These are phyloP conservation scores for Halocynthia roretzi DNA, from an alignment of 23 tunicate species.

Conservation along the genomic window DNA sequence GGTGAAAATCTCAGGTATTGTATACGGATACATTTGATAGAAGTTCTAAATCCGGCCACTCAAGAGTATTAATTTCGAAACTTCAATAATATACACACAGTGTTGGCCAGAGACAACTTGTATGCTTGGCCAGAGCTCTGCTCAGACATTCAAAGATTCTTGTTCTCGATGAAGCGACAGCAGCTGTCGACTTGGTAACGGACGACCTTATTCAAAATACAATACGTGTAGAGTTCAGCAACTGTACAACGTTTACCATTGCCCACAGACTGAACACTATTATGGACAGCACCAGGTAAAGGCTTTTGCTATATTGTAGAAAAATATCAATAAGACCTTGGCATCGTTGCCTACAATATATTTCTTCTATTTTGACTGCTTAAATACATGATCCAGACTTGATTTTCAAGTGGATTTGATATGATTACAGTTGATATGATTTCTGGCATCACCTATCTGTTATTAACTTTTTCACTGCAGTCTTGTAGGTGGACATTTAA, in stretches of 20 bases:
- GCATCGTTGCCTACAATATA: no score
- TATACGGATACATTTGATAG: no score
- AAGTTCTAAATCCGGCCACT: no score
- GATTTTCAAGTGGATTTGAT: no score
- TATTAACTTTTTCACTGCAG: no score
- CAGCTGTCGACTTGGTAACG: constrained; percentile 85
- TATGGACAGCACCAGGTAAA: constrained; percentile 79
- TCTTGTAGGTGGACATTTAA: no score
- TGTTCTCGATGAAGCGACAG: constrained; percentile 89
- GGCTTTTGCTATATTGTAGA: no score
- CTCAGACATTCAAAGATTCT: constrained; percentile 70
- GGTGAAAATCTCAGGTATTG: constrained; percentile 88
- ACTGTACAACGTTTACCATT: constrained; percentile 71
- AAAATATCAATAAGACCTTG: no score
- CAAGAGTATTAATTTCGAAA: background rate
- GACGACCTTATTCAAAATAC: constrained; percentile 86
- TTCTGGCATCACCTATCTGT: no score
- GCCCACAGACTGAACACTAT: constrained; percentile 88
- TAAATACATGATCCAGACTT: no score
- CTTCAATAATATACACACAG: constrained; percentile 30
- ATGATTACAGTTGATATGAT: no score
- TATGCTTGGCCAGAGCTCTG: constrained; percentile 74
- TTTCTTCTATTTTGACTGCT: no score
- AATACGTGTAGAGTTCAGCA: constrained; percentile 48
- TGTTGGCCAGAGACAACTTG: constrained; percentile 94